Percentiles rank a stretch among this genome's conserved stretches.
phyloP scores from a whole-genome alignment of 2,113 vertebrate genomes.

The Heliornis fulica region DNA sequence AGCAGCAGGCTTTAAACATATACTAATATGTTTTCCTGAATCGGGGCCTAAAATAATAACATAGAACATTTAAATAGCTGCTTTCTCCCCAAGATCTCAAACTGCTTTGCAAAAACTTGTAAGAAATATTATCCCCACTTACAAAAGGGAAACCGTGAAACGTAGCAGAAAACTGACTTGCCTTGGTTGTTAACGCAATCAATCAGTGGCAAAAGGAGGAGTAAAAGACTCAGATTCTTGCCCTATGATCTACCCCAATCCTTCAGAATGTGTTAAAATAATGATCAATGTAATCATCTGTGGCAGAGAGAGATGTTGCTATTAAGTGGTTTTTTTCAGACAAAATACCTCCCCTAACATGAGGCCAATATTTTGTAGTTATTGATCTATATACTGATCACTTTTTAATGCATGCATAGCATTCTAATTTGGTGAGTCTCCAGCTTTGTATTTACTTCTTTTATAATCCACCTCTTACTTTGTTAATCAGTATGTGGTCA shows the following conservation, averaged over 20 bases:
- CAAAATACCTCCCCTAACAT: background rate
- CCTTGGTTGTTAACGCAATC: background rate
- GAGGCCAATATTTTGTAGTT: background rate
- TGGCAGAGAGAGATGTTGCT: background rate
- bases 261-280: background rate
- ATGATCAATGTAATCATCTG: background rate
- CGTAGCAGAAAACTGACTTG: background rate
- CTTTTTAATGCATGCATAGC: background rate
- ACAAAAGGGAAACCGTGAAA: slow-evolving; percentile 36
- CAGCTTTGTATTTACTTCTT: background rate
- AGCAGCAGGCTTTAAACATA: slow-evolving; percentile 10
- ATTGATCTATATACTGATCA: background rate
- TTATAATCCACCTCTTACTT: background rate
- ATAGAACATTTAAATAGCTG: slow-evolving; percentile 14
- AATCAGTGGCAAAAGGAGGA: background rate
- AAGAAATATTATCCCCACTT: slow-evolving; percentile 52
- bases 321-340: background rate
- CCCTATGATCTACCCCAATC: background rate
- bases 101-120: slow-evolving; percentile 13
- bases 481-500: background rate
- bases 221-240: background rate
- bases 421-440: background rate
- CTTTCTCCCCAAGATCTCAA: slow-evolving; percentile 21
- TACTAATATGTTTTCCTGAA: slow-evolving; percentile 37
- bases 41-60: slow-evolving; percentile 54